These are phyloP conservation scores for Cheilosia variabilis DNA, from an alignment of 2,888 invertebrate genomes.

Conservation along the genomic window DNA sequence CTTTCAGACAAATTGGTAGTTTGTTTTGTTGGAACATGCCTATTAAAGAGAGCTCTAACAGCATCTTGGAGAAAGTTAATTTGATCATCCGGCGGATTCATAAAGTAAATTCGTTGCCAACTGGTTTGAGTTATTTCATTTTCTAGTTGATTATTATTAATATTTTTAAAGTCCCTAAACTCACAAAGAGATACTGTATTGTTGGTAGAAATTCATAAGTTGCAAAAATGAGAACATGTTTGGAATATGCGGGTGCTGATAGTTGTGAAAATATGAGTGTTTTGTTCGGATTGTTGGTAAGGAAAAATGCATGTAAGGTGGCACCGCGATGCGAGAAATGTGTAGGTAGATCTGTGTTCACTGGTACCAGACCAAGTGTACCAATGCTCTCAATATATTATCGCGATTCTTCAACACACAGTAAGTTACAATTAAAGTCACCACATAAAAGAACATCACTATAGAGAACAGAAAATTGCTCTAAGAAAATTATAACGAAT, in stretches of 20 bases:
- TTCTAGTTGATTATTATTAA: background rate
- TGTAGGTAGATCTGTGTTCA: background rate
- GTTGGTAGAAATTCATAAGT: background rate
- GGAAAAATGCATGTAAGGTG: background rate
- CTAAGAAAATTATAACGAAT: no score
- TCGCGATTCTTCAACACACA: background rate
- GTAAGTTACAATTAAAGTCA: background rate
- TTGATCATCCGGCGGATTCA: background rate
- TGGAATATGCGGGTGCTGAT: no score
- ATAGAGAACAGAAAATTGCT: background rate
- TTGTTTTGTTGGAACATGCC: background rate
- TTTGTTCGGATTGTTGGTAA: background rate
- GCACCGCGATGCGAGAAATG: background rate
- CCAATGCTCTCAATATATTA: background rate
- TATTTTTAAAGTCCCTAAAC: background rate
- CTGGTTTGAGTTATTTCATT: no score
- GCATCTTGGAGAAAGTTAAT: background rate
- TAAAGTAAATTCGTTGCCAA: background rate
- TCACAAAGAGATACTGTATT: background rate
- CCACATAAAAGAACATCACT: background rate
- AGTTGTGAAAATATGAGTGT: no score
- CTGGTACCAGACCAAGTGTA: background rate
- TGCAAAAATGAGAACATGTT: background rate
- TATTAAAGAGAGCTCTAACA: background rate
- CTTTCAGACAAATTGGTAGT: background rate